Evolutionary conservation across 2,797 vertebrate species (phyloP).

Genomic region (Falco naumanni): DNA sequence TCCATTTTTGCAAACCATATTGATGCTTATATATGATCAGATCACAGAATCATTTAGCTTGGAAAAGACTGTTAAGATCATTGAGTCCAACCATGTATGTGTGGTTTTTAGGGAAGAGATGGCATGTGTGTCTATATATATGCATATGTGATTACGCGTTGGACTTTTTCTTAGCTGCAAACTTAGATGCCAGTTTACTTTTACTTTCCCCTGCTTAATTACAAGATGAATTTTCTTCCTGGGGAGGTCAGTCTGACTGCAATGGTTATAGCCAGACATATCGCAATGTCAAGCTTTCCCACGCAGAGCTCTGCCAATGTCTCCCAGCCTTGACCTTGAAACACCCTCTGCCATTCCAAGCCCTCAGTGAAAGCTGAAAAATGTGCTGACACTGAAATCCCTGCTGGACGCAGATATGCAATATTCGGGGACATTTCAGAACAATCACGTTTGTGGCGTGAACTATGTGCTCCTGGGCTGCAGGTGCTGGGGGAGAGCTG

Average conservation of each 20-base stretch:
- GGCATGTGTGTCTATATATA: neutral
- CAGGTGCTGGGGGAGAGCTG: neutral
- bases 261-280: slow-evolving; percentile 2
- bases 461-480: neutral
- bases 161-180: neutral
- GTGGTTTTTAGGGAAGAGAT: neutral
- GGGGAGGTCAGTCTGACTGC: slow-evolving; percentile 44
- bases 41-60: no score
- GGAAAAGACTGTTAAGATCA: no score
- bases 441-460: neutral
- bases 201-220: neutral
- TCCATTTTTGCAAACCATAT: neutral
- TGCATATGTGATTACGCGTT: neutral
- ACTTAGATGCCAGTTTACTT: neutral
- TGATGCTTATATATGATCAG: neutral
- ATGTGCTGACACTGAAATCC: slow-evolving; percentile 10
- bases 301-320: slow-evolving; percentile 8
- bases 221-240: neutral
- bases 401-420: neutral
- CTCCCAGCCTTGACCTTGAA: slow-evolving; percentile 19
- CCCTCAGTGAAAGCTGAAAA: slow-evolving; percentile 20
- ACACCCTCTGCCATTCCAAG: slow-evolving; percentile 30
- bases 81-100: no score
- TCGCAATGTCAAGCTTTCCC: slow-evolving; percentile 34
- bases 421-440: neutral